Evolutionary conservation across 1,140 invertebrate species (phyloP).

Genomic region (Chrysomallon squamiferum): DNA sequence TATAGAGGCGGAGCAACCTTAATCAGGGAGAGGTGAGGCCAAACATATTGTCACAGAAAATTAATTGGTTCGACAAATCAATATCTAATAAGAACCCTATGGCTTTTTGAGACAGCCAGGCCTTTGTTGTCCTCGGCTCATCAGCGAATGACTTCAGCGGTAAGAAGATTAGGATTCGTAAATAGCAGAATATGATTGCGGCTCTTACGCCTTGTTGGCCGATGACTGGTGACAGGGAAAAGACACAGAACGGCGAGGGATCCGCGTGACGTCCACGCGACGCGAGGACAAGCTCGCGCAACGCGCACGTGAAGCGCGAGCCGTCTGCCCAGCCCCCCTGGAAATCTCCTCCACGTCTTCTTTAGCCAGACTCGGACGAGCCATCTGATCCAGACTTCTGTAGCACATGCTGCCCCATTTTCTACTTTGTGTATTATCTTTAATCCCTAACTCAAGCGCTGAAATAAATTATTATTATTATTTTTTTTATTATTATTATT

Average conservation of each 20-base stretch:
- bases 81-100: conserved; percentile 8
- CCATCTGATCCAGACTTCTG: too few relatives aligned
- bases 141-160: conserved; percentile 3
- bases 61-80: conserved; percentile 8
- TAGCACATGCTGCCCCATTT: too few relatives aligned
- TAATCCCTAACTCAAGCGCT: too few relatives aligned
- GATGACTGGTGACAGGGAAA: not conserved
- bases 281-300: too few relatives aligned
- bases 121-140: conserved; percentile 1
- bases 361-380: too few relatives aligned
- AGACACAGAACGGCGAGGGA: not conserved
- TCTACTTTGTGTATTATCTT: too few relatives aligned
- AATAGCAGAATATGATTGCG: conserved; percentile 9
- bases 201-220: conserved; percentile 4
- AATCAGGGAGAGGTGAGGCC: not conserved
- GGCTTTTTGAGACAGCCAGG: not conserved
- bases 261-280: too few relatives aligned
- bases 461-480: too few relatives aligned
- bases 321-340: too few relatives aligned
- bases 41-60: conserved; percentile 5
- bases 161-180: conserved; percentile 5
- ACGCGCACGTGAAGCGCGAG: too few relatives aligned
- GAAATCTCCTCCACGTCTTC: too few relatives aligned
- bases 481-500: too few relatives aligned
- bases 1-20: not conserved